These are phyloP conservation scores for Oenanthe oenanthe DNA, from an alignment of 2,113 vertebrate species.

Conservation along the genomic window DNA sequence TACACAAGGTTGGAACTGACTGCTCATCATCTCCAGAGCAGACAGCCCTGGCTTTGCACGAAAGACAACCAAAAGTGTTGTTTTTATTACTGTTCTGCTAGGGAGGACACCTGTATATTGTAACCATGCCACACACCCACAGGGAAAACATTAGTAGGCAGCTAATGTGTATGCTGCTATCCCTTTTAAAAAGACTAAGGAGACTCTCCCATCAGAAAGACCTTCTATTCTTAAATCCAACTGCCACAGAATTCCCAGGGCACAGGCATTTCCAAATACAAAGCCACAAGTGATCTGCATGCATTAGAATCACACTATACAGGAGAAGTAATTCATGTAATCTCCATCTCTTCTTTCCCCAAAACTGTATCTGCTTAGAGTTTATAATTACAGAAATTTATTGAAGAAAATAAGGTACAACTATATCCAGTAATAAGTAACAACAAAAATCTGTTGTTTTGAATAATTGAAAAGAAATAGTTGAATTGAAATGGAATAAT, in stretches of 20 bases:
- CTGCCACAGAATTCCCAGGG: background rate
- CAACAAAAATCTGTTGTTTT: background rate
- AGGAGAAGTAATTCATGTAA: background rate
- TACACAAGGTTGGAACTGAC: background rate
- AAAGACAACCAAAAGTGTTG: background rate
- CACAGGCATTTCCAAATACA: background rate
- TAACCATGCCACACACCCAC: background rate
- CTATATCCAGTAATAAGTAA: background rate
- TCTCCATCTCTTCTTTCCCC: background rate
- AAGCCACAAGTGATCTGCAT: background rate
- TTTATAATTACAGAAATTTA: background rate
- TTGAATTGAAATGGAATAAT: background rate
- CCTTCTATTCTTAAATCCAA: background rate
- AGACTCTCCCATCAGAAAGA: background rate
- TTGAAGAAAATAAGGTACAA: background rate
- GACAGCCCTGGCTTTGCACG: background rate
- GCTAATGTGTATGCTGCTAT: background rate
- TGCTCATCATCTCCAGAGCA: background rate
- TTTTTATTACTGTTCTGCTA: background rate
- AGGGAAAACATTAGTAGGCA: background rate
- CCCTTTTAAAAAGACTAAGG: background rate
- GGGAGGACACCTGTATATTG: background rate
- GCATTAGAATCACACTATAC: background rate
- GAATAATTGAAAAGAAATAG: background rate
- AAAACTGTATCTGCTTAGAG: fast-evolving